Percentiles rank a stretch among this genome's conserved stretches.
phyloP scores from a whole-genome alignment of 92 coral and sea anemone species.

The Porites cylindrica region DNA sequence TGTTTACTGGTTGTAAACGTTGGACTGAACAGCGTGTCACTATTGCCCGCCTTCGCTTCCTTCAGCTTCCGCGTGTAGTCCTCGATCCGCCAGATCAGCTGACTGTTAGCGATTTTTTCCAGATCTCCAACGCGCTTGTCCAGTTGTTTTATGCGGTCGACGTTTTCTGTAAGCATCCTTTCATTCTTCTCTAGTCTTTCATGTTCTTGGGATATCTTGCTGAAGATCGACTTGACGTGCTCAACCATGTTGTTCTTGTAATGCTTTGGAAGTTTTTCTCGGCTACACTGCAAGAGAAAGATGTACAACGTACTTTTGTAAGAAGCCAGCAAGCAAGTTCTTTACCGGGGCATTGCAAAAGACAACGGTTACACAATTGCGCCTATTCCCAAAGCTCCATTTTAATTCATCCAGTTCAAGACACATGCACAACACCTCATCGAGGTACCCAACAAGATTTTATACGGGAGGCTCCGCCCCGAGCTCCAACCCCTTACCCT shows the following conservation, averaged over 20 bases:
- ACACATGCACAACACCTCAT: too few relatives aligned
- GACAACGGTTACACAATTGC: too few relatives aligned
- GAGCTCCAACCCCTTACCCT: too few relatives aligned
- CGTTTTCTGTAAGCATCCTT: constrained; percentile 64
- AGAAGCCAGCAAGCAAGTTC: not conserved
- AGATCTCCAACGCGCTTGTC: constrained; percentile 82
- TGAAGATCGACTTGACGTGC: constrained; percentile 81
- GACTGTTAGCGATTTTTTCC: constrained; percentile 93
- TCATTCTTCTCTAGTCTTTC: constrained; percentile 58
- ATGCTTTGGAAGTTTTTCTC: constrained; percentile 91
- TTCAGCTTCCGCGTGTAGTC: constrained; percentile 87
- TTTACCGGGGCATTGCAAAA: too few relatives aligned
- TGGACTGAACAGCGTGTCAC: constrained; percentile 90
- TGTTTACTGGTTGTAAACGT: constrained; percentile 98
- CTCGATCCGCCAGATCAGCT: constrained; percentile 93
- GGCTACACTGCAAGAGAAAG: constrained; percentile 74
- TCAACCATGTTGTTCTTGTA: constrained; percentile 74
- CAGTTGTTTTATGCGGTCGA: constrained; percentile 61
- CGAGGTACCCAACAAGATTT: too few relatives aligned
- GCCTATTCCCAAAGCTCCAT: too few relatives aligned
- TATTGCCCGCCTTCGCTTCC: constrained; percentile 93
- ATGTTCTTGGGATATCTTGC: constrained; percentile 61
- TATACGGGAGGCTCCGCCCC: too few relatives aligned
- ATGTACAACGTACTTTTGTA: not conserved
- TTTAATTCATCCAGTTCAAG: too few relatives aligned